Evolutionary conservation across 2,888 invertebrate species (phyloP).

Genomic region (Lithophane semibrunnea): DNA sequence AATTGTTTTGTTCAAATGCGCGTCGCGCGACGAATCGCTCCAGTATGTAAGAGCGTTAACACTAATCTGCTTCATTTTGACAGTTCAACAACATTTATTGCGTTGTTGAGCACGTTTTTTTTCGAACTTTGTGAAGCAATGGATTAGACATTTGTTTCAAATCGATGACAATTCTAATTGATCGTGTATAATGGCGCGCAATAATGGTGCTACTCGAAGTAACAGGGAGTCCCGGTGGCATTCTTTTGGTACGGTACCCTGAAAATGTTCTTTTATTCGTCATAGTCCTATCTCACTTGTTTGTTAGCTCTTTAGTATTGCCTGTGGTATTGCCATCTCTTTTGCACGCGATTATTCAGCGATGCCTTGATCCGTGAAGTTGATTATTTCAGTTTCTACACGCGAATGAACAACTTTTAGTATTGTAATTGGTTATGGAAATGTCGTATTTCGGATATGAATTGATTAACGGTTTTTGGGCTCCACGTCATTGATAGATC

Average conservation of each 20-base stretch:
- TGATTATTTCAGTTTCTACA: constrained; percentile 57
- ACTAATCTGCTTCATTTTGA: too few relatives aligned
- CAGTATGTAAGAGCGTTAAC: too few relatives aligned
- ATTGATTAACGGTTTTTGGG: constrained; percentile 1
- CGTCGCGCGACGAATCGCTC: too few relatives aligned
- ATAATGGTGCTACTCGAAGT: not conserved
- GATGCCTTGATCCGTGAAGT: constrained; percentile 61
- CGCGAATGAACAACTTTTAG: constrained; percentile 36
- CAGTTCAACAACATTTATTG: too few relatives aligned
- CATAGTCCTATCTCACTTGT: constrained; percentile 23
- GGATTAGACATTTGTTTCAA: too few relatives aligned
- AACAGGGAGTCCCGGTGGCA: not conserved
- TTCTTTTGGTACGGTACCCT: constrained; percentile 20
- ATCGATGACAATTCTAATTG: too few relatives aligned
- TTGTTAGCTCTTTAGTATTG: constrained; percentile 5
- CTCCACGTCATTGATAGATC: too few relatives aligned
- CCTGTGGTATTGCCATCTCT: constrained; percentile 24
- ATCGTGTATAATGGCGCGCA: too few relatives aligned
- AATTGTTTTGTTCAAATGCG: too few relatives aligned
- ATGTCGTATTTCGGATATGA: constrained; percentile 7
- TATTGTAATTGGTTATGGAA: constrained; percentile 37
- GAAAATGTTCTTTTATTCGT: constrained; percentile 42
- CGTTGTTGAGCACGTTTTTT: too few relatives aligned
- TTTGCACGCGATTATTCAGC: constrained; percentile 36
- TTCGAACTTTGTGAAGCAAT: too few relatives aligned